Evolutionary conservation across 2,888 invertebrate species (phyloP).

Genomic region (Punctoribates punctum): DNA sequence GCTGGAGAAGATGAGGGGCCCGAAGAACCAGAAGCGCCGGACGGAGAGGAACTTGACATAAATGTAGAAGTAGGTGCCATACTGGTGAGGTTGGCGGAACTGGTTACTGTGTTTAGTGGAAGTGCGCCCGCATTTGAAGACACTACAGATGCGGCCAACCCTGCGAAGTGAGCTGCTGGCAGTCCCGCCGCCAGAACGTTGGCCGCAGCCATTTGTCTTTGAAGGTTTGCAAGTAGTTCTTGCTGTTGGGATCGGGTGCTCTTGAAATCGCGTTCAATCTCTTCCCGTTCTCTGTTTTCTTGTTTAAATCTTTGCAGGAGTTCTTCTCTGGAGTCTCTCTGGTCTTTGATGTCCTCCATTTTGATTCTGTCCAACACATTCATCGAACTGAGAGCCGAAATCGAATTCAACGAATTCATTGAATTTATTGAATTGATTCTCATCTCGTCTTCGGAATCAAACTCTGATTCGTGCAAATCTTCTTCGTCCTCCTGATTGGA

Average conservation of each 20-base stretch:
- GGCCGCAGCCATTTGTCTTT: conserved; percentile 47
- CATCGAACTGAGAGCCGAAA: conserved; percentile 36
- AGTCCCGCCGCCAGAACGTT: conserved; percentile 38
- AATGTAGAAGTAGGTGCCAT: conserved; percentile 37
- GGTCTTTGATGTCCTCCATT: conserved; percentile 36
- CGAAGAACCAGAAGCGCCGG: conserved; percentile 40
- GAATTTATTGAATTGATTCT: conserved; percentile 49
- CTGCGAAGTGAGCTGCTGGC: conserved; percentile 41
- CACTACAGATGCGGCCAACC: conserved; percentile 34
- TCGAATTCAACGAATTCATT: conserved; percentile 49
- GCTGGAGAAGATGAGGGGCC: conserved; percentile 31
- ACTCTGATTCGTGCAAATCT: conserved; percentile 50
- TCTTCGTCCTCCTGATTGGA: conserved; percentile 51
- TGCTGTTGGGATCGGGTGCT: conserved; percentile 49
- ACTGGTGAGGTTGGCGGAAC: neutral
- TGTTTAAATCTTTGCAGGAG: conserved; percentile 51
- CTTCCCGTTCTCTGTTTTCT: conserved; percentile 53
- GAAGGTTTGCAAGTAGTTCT: conserved; percentile 49
- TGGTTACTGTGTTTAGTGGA: conserved; percentile 18
- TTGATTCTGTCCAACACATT: conserved; percentile 36
- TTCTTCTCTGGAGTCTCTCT: conserved; percentile 52
- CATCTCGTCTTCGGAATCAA: conserved; percentile 47
- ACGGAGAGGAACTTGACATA: conserved; percentile 42
- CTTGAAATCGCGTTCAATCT: conserved; percentile 54
- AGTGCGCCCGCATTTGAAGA: conserved; percentile 38